phyloP scores from a whole-genome alignment of 2,113 vertebrate species.

The Sitta europaea region DNA sequence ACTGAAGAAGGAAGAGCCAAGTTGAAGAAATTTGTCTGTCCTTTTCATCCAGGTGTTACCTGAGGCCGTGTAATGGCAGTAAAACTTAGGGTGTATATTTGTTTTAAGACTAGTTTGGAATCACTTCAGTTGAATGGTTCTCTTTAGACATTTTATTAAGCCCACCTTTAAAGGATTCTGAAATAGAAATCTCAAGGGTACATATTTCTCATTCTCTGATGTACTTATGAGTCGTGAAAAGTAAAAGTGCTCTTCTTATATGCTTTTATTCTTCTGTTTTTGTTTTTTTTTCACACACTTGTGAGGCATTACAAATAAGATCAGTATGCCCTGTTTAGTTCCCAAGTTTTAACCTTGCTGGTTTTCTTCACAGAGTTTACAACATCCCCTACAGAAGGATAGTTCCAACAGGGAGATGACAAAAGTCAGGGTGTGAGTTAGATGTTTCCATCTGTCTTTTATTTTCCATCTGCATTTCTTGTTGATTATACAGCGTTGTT shows the following conservation, averaged over 20 bases:
- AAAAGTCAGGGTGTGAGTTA: neutral
- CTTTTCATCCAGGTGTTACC: neutral
- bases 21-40: neutral
- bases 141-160: neutral
- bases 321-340: neutral
- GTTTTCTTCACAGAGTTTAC: neutral
- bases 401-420: neutral
- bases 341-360: neutral
- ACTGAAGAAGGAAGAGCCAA: neutral
- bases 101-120: neutral
- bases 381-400: neutral
- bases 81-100: accelerated
- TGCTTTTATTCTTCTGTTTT: neutral
- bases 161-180: neutral
- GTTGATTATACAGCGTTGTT: neutral
- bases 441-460: neutral
- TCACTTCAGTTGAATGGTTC: neutral
- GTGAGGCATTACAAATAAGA: neutral
- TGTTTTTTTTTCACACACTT: neutral
- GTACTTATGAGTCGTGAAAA: neutral
- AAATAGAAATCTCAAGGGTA: neutral
- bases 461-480: neutral
- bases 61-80: neutral
- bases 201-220: neutral
- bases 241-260: neutral